These are phyloP conservation scores for Dipus sagitta DNA, from an alignment of 2,797 vertebrate species.

Conservation along the genomic window DNA sequence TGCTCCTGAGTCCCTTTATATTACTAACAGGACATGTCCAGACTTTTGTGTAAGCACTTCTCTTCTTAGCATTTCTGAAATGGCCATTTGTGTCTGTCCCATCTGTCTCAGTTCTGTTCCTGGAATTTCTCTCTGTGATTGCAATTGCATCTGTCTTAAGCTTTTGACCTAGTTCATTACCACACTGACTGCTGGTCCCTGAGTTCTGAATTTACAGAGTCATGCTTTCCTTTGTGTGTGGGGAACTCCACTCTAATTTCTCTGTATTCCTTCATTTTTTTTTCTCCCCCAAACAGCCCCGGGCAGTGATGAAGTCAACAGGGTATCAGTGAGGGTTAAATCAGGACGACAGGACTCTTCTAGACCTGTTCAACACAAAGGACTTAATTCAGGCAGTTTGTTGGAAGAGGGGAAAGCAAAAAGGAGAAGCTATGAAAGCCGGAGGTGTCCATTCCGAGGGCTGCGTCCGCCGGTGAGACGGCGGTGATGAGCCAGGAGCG, in stretches of 20 bases:
- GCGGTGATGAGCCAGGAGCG: not conserved
- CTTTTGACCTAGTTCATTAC: not conserved
- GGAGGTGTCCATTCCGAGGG: not conserved
- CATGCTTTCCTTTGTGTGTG: constrained; percentile 3
- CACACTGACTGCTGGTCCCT: not conserved
- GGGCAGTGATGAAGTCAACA: not conserved
- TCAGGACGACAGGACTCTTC: not conserved
- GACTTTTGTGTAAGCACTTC: not conserved
- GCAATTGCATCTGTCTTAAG: not conserved
- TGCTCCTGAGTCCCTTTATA: not conserved
- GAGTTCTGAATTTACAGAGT: constrained; percentile 38
- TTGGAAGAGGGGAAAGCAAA: constrained; percentile 9
- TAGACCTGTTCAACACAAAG: not conserved
- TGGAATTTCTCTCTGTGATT: not conserved
- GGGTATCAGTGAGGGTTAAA: not conserved
- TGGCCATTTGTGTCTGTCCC: not conserved
- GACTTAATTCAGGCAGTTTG: constrained; percentile 44
- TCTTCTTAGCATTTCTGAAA: constrained; percentile 4
- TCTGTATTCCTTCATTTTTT: not conserved
- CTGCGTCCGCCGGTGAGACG: not conserved
- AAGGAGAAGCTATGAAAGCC: not conserved
- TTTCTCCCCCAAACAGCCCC: not conserved
- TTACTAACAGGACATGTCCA: not conserved
- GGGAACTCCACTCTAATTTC: constrained; percentile 10
- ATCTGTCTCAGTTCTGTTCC: not conserved